Evolutionary conservation across 2,797 vertebrate genomes (phyloP).

Genomic region (Propithecus deckenii): DNA sequence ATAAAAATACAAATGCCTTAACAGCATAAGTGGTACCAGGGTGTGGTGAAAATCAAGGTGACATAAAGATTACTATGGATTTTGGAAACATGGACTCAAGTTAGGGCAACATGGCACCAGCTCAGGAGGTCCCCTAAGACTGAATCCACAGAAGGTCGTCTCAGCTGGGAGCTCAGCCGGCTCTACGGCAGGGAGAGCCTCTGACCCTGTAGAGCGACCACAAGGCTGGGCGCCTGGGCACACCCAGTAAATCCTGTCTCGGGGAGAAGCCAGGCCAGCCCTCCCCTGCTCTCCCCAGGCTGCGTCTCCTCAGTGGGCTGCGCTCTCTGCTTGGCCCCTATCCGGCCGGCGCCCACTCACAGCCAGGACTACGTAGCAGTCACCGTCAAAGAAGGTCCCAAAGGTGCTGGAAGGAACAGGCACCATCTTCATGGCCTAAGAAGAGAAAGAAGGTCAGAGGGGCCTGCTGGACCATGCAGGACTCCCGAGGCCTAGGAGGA

Average conservation of each 20-base stretch:
- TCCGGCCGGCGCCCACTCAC: constrained; percentile 73
- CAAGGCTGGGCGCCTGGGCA: neutral
- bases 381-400: constrained; percentile 91
- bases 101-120: neutral
- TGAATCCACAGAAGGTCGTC: neutral
- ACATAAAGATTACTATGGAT: neutral
- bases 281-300: neutral
- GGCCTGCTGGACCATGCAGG: too few relatives aligned
- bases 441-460: neutral
- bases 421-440: constrained; percentile 91
- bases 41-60: neutral
- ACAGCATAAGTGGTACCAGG: neutral
- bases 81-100: neutral
- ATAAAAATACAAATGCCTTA: neutral
- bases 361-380: constrained; percentile 90
- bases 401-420: constrained; percentile 86
- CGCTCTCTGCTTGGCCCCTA: neutral
- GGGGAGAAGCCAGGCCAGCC: neutral
- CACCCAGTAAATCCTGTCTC: neutral
- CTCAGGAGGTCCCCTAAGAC: neutral
- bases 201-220: neutral
- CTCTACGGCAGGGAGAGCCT: neutral
- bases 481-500: too few relatives aligned
- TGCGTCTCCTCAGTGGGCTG: neutral
- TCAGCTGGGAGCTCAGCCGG: neutral